A percentile compares a stretch with the other conserved stretches of the same genome.
phyloP scores from a whole-genome alignment of 23 tunicate species.

The Ascidia mentula region DNA sequence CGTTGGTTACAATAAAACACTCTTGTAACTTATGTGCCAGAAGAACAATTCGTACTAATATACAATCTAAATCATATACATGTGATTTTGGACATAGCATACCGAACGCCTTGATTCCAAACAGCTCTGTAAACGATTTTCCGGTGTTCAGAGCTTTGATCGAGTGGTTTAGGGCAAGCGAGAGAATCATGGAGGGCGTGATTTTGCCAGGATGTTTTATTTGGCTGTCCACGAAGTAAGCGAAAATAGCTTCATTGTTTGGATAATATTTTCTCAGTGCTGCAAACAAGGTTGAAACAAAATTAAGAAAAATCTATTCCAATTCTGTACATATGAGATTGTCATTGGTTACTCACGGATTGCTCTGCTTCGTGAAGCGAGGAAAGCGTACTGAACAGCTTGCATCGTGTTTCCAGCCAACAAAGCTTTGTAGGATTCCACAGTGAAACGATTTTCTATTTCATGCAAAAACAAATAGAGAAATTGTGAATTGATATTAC shows the following conservation, averaged over 20 bases:
- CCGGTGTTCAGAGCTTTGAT: conserved; percentile 48
- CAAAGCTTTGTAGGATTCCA: conserved; percentile 60
- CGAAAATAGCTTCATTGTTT: conserved; percentile 64
- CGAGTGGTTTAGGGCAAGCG: conserved; percentile 49
- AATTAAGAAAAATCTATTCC: background rate
- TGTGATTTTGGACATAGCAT: background rate
- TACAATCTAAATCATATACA: too few species aligned
- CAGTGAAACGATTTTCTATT: conserved; percentile 26
- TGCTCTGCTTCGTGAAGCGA: conserved; percentile 32
- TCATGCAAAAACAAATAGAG: background rate
- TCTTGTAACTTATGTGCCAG: too few species aligned
- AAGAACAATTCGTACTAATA: too few species aligned
- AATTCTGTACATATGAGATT: background rate
- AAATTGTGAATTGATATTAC: background rate
- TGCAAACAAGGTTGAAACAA: conserved; percentile 4
- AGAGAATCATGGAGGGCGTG: conserved; percentile 55
- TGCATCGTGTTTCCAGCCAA: conserved; percentile 42
- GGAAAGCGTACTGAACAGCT: conserved; percentile 53
- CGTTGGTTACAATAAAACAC: too few species aligned
- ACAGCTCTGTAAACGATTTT: conserved; percentile 54
- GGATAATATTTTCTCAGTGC: conserved; percentile 54
- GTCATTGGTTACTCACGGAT: conserved; percentile 41
- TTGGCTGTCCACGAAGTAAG: conserved; percentile 64
- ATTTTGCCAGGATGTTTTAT: conserved; percentile 70
- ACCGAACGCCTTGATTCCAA: conserved; percentile 82